Evolutionary conservation across 2,797 vertebrate species (phyloP).

Genomic region (Carapus acus): DNA sequence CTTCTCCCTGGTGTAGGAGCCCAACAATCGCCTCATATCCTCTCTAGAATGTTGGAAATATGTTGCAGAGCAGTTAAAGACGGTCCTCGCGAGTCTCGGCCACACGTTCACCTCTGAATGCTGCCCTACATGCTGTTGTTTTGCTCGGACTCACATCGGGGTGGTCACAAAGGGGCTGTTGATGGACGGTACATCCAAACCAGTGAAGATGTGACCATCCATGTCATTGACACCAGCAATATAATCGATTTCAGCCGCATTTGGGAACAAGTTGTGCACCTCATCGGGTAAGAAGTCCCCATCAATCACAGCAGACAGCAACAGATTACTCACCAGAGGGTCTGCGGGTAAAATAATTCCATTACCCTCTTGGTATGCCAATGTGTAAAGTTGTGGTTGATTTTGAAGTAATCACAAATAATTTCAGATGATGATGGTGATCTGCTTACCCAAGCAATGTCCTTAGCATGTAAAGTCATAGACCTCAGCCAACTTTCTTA

Average conservation of each 20-base stretch:
- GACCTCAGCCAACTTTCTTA: too few species aligned
- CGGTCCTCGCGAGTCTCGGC: too few species aligned
- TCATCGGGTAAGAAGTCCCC: constrained; percentile 86
- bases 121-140: too few species aligned
- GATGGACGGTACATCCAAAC: constrained; percentile 75
- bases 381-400: background rate
- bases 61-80: too few species aligned
- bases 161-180: constrained; percentile 64
- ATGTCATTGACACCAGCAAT: constrained; percentile 83
- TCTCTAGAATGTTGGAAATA: constrained; percentile 57
- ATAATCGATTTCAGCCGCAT: constrained; percentile 82
- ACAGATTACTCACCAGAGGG: constrained; percentile 72
- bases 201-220: constrained; percentile 85
- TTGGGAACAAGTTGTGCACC: constrained; percentile 78
- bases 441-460: too few species aligned
- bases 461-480: too few species aligned
- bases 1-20: constrained; percentile 67
- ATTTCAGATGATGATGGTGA: too few species aligned
- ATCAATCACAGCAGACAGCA: constrained; percentile 78
- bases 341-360: constrained; percentile 58
- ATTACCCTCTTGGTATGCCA: background rate
- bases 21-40: constrained; percentile 68
- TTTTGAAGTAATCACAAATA: too few species aligned
- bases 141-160: constrained; percentile 64
- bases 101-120: too few species aligned